phyloP scores from a whole-genome alignment of 2,113 vertebrate genomes.

The Aspiorhynchus laticeps region DNA sequence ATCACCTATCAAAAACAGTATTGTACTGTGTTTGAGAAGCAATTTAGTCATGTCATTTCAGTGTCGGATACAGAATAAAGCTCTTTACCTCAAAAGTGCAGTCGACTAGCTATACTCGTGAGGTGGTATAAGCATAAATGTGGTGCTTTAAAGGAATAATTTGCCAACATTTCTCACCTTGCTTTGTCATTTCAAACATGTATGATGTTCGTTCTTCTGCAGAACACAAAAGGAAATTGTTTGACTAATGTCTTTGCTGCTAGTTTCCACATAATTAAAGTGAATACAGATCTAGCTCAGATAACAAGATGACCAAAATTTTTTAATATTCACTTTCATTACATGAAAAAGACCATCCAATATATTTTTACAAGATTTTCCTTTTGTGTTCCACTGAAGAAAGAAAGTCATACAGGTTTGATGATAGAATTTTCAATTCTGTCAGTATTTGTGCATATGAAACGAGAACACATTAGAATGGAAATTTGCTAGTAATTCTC shows the following conservation, averaged over 20 bases:
- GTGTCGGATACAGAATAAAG: slow-evolving; percentile 21
- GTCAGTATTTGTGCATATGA: neutral
- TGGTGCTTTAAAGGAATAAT: neutral
- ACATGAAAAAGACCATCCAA: neutral
- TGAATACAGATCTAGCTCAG: neutral
- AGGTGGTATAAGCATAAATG: neutral
- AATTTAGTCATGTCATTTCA: slow-evolving; percentile 29
- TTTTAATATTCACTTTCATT: neutral
- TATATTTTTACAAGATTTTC: neutral
- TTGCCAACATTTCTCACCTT: neutral
- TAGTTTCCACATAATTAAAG: neutral
- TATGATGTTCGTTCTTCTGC: neutral
- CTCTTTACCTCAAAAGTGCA: slow-evolving; percentile 9
- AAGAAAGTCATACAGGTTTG: neutral
- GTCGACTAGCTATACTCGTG: neutral
- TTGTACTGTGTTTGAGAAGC: slow-evolving; percentile 39
- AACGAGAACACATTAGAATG: neutral
- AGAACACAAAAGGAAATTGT: neutral
- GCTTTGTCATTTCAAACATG: neutral
- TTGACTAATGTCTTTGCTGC: neutral
- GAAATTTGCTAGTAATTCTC: slow-evolving; percentile 5
- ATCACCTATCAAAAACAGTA: slow-evolving; percentile 35
- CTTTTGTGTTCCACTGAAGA: neutral
- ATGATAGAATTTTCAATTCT: neutral
- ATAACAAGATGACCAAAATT: neutral